Base-by-base conservation (phyloP, 2,888 invertebrate species). In the Cephus rjabovi region DNA sequence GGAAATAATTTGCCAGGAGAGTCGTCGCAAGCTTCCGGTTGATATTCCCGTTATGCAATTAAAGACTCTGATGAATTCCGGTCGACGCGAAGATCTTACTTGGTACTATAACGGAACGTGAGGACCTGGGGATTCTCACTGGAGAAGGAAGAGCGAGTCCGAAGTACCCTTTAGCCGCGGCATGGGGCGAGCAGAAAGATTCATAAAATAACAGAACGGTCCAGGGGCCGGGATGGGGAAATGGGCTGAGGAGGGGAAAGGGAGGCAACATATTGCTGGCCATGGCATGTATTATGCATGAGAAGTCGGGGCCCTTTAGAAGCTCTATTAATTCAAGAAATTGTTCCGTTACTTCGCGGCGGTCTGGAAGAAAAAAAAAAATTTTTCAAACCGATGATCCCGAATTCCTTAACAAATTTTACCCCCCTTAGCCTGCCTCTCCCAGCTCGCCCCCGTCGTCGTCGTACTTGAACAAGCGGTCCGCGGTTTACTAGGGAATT, bases 281-380 rank as follows among this genome's bases (percentile, higher is more conserved):
- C 86, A 86, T 85, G 85, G 82, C 82, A 90, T 90, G 90, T 84
- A 89, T 90, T 90, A 90, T 90, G 89, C 89, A 90, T 90, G 89
- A 90, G 83, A 84, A 84, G 81, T 81, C 83, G 81, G 84, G 83
- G 82, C 81, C 80, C 77, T 79, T 75, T 75, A 78, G 79, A 81
- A 79, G 82, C 85, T 88, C 88, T 89, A 89, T 89, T 89, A 89
- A 89, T 89, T 87, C 86, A 83, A 85, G 87, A 88, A 87, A 89
- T 85, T 83, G 83, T 84, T 83, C 83, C 80, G 81, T 78, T 76
- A 76, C 9, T 23, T 56, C 56, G 9, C 23, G 9, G 56, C 23
- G 23, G 23, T 56, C 9, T 56, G 56, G 2, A 56, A 71, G 71
- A 71, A 71, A 34, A 9, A 33, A 71, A 30, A 34, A 71, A 11